phyloP scores from a whole-genome alignment of 2,888 invertebrate species.

The Argyra leucocephala region DNA sequence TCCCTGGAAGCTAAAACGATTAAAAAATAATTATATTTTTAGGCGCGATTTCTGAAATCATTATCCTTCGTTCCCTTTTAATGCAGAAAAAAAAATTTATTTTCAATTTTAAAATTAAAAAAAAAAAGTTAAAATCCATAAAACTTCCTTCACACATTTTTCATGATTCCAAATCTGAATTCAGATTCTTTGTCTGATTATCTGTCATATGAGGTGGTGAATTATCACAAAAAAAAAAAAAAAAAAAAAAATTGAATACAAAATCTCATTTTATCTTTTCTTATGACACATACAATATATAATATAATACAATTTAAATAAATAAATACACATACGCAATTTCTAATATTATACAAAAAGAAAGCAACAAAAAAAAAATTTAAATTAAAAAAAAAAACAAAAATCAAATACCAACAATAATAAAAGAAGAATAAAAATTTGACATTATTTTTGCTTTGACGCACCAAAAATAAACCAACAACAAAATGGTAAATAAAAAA shows the following conservation, averaged over 20 bases:
- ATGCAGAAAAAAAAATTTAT: no score
- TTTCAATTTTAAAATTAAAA: no score
- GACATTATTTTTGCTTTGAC: not conserved
- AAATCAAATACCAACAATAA: no score
- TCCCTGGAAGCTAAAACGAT: no score
- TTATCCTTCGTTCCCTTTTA: no score
- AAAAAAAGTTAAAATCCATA: no score
- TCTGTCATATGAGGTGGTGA: not conserved
- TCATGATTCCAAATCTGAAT: no score
- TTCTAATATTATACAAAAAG: not conserved
- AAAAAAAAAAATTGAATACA: not conserved
- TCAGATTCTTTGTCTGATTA: no score
- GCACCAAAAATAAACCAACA: conserved; percentile 3
- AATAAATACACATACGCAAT: not conserved
- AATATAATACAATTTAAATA: not conserved
- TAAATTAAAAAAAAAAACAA: not conserved
- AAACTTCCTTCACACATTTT: no score
- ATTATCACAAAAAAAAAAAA: no score
- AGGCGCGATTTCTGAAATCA: no score
- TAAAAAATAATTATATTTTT: no score
- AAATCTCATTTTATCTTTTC: not conserved
- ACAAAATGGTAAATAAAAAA: not conserved
- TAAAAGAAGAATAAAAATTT: not conserved
- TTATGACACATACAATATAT: not conserved
- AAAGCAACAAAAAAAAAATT: not conserved